Percentiles rank a stretch among this genome's conserved stretches.
Conservation (phyloP, 2,113 vertebrate species). For the Thunnus thynnus region DNA sequence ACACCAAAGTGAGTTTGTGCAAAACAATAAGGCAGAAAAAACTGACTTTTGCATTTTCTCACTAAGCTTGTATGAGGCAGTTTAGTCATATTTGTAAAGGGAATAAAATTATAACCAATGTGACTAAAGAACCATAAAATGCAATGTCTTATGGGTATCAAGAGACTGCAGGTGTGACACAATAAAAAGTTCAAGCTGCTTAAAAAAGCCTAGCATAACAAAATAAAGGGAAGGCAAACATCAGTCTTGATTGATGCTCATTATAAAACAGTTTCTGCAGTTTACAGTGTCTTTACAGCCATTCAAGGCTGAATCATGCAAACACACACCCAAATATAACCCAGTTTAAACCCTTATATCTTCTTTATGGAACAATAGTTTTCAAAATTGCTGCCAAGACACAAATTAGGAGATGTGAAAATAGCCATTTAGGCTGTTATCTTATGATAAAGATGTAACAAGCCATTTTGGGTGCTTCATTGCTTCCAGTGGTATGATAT, state of each 20-base stretch:
- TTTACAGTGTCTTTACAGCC: conserved; percentile 10
- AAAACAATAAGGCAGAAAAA: conserved; percentile 35
- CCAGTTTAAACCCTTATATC: neutral
- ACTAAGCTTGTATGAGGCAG: conserved; percentile 31
- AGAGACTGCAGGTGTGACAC: neutral
- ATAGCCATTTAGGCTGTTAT: conserved; percentile 23
- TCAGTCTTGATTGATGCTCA: conserved; percentile 5
- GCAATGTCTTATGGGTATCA: conserved; percentile 3
- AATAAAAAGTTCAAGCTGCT: neutral
- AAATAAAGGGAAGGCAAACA: neutral
- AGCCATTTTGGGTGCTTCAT: conserved; percentile 9
- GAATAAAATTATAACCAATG: conserved; percentile 7
- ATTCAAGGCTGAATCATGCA: conserved; percentile 12
- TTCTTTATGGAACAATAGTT: conserved; percentile 15
- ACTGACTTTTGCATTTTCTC: conserved; percentile 19
- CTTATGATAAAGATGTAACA: conserved; percentile 22
- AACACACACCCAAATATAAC: conserved; percentile 10
- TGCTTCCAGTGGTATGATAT: conserved; percentile 11
- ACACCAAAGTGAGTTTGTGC: conserved; percentile 40
- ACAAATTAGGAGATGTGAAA: conserved; percentile 24
- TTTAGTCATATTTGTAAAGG: conserved; percentile 32
- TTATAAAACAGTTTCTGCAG: conserved; percentile 23
- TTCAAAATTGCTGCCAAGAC: conserved; percentile 32
- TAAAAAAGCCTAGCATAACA: neutral
- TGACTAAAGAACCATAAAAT: conserved; percentile 1